A percentile compares a stretch with the other conserved stretches of the same genome.
Evolutionary conservation across 2,888 invertebrate genomes (phyloP).

Genomic region (Limenitis camilla): DNA sequence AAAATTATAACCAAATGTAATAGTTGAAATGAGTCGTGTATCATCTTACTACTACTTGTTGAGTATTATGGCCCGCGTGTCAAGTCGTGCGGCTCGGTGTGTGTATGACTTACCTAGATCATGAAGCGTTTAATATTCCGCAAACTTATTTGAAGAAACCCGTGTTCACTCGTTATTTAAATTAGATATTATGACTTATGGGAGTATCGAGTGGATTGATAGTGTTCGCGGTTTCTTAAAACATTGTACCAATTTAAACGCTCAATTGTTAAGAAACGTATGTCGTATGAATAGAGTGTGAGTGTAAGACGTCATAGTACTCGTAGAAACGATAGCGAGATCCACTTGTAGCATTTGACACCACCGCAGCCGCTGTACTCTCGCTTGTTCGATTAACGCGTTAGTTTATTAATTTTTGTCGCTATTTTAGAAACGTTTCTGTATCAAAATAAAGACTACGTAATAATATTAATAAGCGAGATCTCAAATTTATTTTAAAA

Average conservation of each 20-base stretch:
- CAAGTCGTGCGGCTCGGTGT: constrained; percentile 27
- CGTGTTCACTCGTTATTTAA: not conserved
- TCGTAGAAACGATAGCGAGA: not conserved
- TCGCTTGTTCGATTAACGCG: constrained; percentile 65
- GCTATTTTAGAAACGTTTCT: constrained; percentile 69
- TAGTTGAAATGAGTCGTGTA: constrained; percentile 14
- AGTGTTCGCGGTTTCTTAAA: not conserved
- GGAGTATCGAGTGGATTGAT: not conserved
- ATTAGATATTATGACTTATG: not conserved
- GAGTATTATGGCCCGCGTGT: constrained; percentile 42
- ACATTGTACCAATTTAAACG: constrained; percentile 14
- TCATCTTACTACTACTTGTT: constrained; percentile 14
- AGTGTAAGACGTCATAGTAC: not conserved
- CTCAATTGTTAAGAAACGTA: constrained; percentile 17
- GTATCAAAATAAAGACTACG: constrained; percentile 73
- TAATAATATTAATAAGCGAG: constrained; percentile 74
- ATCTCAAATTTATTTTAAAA: constrained; percentile 74
- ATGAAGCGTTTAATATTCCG: not conserved
- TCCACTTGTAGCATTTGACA: constrained; percentile 6
- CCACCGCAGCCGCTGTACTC: constrained; percentile 33
- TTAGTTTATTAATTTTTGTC: constrained; percentile 65
- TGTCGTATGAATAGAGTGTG: not conserved
- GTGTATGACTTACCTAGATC: constrained; percentile 6
- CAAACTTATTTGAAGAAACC: not conserved
- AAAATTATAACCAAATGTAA: constrained; percentile 6